Conservation (phyloP, 2,797 vertebrate species). For the Betta splendens region DNA sequence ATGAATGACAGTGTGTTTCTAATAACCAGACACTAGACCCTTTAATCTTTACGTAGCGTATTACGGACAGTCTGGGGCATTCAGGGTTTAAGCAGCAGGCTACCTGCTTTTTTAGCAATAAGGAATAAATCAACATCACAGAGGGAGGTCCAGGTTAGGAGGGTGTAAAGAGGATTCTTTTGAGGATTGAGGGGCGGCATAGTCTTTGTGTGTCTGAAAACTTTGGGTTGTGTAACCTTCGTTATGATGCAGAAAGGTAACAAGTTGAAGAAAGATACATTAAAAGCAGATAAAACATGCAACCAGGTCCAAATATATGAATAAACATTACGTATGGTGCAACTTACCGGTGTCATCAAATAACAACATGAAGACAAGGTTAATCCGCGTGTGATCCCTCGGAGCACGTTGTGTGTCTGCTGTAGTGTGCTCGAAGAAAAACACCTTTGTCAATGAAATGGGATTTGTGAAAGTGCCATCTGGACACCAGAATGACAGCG, state of each 20-base stretch:
- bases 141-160: slow-evolving; percentile 44
- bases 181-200: slow-evolving; percentile 19
- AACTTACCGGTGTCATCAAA: slow-evolving; percentile 16
- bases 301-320: neutral
- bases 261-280: too few species aligned
- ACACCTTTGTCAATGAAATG: slow-evolving; percentile 67
- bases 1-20: slow-evolving; percentile 6
- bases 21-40: slow-evolving; percentile 7
- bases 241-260: too few species aligned
- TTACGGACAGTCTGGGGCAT: slow-evolving; percentile 51
- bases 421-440: slow-evolving; percentile 49
- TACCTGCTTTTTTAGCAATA: slow-evolving; percentile 63
- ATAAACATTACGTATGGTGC: neutral
- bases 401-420: slow-evolving; percentile 58
- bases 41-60: slow-evolving; percentile 47
- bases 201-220: slow-evolving; percentile 51
- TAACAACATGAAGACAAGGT: slow-evolving; percentile 41
- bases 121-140: slow-evolving; percentile 38
- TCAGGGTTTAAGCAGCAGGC: slow-evolving; percentile 60
- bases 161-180: slow-evolving; percentile 55
- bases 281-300: neutral
- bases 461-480: slow-evolving; percentile 75
- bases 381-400: slow-evolving; percentile 55
- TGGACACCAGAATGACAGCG: slow-evolving; percentile 42
- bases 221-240: neutral